phyloP scores from a whole-genome alignment of 1,140 invertebrate genomes.

The Anastatus disparis region DNA sequence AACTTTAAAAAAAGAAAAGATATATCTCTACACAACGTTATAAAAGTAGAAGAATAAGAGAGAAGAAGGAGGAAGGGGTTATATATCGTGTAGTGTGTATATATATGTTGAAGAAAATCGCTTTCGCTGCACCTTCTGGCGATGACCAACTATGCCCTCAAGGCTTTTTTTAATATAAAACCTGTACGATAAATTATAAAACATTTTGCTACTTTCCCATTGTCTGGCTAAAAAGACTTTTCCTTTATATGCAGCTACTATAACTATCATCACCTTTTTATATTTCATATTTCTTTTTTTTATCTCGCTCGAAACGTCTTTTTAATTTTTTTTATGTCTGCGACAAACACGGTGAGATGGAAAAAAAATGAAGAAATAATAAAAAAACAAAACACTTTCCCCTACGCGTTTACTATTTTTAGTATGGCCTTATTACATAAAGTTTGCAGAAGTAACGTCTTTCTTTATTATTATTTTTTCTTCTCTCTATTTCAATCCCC shows the following conservation, averaged over 20 bases:
- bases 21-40: too few species aligned
- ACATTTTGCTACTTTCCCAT: slow-evolving; percentile 39
- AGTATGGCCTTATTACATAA: background rate
- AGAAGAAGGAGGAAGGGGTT: too few species aligned
- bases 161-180: too few species aligned
- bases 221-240: too few species aligned
- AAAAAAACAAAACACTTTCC: background rate
- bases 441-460: background rate
- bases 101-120: slow-evolving; percentile 53
- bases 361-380: too few species aligned
- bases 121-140: slow-evolving; percentile 50
- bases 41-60: too few species aligned
- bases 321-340: background rate
- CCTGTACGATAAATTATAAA: slow-evolving; percentile 35
- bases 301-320: background rate
- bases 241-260: background rate
- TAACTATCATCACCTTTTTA: background rate
- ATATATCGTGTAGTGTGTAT: too few species aligned
- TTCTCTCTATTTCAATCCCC: background rate
- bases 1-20: too few species aligned
- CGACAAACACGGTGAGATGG: background rate
- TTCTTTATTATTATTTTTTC: background rate
- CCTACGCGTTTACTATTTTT: background rate
- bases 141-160: slow-evolving; percentile 51
- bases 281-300: background rate